phyloP scores from a whole-genome alignment of 2,888 invertebrate species.

The Mesorhabditis sp. region DNA sequence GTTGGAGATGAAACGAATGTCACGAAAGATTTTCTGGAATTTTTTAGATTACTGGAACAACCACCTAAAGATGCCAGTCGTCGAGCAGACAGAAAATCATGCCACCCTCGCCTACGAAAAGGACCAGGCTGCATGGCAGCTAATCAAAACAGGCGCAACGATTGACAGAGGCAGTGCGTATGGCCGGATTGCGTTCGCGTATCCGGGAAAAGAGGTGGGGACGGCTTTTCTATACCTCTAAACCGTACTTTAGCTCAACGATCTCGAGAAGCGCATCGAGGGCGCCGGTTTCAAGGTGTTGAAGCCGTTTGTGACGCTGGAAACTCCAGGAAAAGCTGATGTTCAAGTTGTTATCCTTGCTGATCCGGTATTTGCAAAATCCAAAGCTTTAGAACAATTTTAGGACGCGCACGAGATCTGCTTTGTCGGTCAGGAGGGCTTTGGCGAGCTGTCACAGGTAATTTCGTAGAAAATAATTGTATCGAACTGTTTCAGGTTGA shows the following conservation, averaged over 20 bases:
- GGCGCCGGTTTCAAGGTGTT: conserved; percentile 72
- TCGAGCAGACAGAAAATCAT: conserved; percentile 62
- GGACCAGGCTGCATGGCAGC: conserved; percentile 65
- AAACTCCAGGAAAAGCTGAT: conserved; percentile 93
- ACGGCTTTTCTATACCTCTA: neutral
- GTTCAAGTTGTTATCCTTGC: conserved; percentile 91
- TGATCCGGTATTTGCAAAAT: conserved; percentile 71
- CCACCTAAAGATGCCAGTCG: conserved; percentile 73
- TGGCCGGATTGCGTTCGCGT: conserved; percentile 90
- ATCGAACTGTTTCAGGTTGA: conserved; percentile 63
- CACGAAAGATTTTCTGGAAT: neutral
- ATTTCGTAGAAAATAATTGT: conserved; percentile 60
- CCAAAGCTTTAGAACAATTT: conserved; percentile 29
- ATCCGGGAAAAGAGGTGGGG: conserved; percentile 66
- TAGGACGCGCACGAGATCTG: conserved; percentile 94
- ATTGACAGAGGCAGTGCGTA: conserved; percentile 83
- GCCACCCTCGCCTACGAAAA: conserved; percentile 29
- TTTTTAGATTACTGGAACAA: conserved; percentile 76
- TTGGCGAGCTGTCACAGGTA: conserved; percentile 69
- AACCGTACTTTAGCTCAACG: conserved; percentile 67
- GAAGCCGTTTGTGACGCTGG: conserved; percentile 83
- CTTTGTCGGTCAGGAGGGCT: conserved; percentile 94
- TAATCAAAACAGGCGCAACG: conserved; percentile 63
- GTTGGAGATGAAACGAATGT: conserved; percentile 7
- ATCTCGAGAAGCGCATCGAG: conserved; percentile 73